These are phyloP conservation scores for Thaumetopoea pityocampa DNA, from an alignment of 1,140 invertebrate genomes.

Conservation along the genomic window DNA sequence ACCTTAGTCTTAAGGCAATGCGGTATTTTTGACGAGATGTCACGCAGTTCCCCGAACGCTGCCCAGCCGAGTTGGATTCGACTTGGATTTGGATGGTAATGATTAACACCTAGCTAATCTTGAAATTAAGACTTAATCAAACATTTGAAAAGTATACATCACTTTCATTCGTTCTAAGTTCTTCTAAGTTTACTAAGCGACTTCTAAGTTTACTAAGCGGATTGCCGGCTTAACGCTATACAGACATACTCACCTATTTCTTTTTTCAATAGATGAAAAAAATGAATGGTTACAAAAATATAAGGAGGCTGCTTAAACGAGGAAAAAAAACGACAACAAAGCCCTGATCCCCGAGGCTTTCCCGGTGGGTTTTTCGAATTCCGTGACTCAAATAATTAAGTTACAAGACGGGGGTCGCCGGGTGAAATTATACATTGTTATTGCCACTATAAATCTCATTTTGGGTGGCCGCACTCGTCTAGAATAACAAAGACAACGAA, in stretches of 20 bases:
- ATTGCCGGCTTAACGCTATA: slow-evolving; percentile 66
- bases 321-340: slow-evolving; percentile 59
- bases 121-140: too few relatives aligned
- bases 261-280: slow-evolving; percentile 63
- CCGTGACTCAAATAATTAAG: slow-evolving; percentile 74
- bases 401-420: slow-evolving; percentile 50
- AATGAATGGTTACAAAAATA: slow-evolving; percentile 52
- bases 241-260: slow-evolving; percentile 55
- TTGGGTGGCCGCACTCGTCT: slow-evolving; percentile 43
- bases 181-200: slow-evolving; percentile 61
- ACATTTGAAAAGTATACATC: slow-evolving; percentile 53
- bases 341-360: slow-evolving; percentile 60
- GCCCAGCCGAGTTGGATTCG: too few relatives aligned
- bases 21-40: too few relatives aligned
- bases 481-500: slow-evolving; percentile 45
- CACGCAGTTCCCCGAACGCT: too few relatives aligned
- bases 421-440: slow-evolving; percentile 71
- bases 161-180: slow-evolving; percentile 51
- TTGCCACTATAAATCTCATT: slow-evolving; percentile 66
- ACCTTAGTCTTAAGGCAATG: too few relatives aligned
- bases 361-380: slow-evolving; percentile 61
- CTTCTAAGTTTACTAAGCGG: slow-evolving; percentile 69
- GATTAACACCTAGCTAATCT: too few relatives aligned
- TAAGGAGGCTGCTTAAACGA: slow-evolving; percentile 43
- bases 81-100: too few relatives aligned